Base-by-base conservation (phyloP, 2,888 invertebrate species). In the Tiliacea citrago region DNA sequence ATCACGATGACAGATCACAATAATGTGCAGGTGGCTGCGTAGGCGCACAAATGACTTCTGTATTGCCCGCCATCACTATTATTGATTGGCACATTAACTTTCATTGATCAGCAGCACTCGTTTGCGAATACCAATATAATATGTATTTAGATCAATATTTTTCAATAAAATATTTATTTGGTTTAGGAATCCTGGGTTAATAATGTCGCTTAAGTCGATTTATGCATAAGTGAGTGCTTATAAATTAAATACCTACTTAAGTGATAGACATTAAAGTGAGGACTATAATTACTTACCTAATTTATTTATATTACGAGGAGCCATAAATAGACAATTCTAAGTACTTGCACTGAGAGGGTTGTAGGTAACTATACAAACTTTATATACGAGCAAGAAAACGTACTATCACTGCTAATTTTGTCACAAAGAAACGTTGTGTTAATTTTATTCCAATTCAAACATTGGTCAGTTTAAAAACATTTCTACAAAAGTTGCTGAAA, bases 401-500 rank as follows among this genome's bases (percentile, higher is more conserved):
- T 58, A 24, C 35, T 29, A 63, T 61, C 7, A 77, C 8, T 49
- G 16, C 16, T 18, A 49, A 29, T 55, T 76, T 47, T 61, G 21
- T 45, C n/a, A 53, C 13, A 81, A 58, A 58, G 16, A 67, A 67
- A 63, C 12, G 9, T 58, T 53, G 55, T 61, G 71, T 69, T 78
- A 67, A 70, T 79, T 69, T 69, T 70, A 79, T 75, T 42, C 49
- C 12, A 79, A 66, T 72, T 62, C 42, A 42, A 63, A 49, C 42
- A 65, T 61, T 62, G 68, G 73, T 84, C 73, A 73, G 61, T 74
- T 79, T 63, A 73, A 84, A 87, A 89, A 87, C 82, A 81, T 77
- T 83, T 81, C 82, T 75, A 86, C 61, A 86, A 89, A 88, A 88
- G 77, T 86, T 85, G 74, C 67, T 86, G 61, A 76, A 70, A 79